phyloP scores from a whole-genome alignment of 2,113 vertebrate genomes.

The Siphamia tubifer region DNA sequence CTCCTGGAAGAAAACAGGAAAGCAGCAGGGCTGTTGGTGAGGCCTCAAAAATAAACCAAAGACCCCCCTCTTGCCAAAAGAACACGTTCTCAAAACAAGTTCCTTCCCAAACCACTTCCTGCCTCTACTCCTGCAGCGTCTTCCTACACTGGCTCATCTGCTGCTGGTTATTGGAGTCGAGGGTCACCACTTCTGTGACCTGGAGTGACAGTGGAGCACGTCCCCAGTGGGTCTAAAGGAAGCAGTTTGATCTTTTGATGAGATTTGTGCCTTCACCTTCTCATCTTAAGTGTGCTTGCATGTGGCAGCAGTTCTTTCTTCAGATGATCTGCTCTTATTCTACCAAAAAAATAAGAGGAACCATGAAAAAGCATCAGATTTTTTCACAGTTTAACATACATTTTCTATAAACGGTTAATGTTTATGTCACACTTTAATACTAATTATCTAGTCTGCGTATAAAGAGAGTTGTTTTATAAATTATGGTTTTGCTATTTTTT shows the following conservation, averaged over 20 bases:
- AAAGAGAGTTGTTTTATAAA: too few relatives aligned
- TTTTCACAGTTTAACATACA: too few relatives aligned
- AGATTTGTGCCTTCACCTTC: constrained; percentile 30
- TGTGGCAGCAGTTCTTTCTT: not conserved
- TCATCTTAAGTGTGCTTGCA: constrained; percentile 11
- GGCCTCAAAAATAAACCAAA: constrained; percentile 46
- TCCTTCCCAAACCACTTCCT: constrained; percentile 41
- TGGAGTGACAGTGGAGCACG: constrained; percentile 40
- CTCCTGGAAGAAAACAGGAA: constrained; percentile 62
- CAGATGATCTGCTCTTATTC: too few relatives aligned
- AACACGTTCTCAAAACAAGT: constrained; percentile 43
- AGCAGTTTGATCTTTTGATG: constrained; percentile 49
- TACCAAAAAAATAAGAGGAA: too few relatives aligned
- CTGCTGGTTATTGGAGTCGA: constrained; percentile 56
- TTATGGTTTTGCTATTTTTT: too few relatives aligned
- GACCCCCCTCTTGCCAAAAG: constrained; percentile 26
- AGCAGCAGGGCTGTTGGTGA: constrained; percentile 37
- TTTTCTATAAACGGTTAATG: too few relatives aligned
- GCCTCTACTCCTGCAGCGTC: constrained; percentile 45
- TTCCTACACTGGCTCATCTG: constrained; percentile 64
- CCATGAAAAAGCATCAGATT: not conserved
- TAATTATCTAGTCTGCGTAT: too few relatives aligned
- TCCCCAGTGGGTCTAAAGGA: constrained; percentile 50
- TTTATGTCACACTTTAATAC: too few relatives aligned
- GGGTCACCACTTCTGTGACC: constrained; percentile 51